These are phyloP conservation scores for Girardia tigrina DNA, from an alignment of 2,888 invertebrate species.

Conservation along the genomic window DNA sequence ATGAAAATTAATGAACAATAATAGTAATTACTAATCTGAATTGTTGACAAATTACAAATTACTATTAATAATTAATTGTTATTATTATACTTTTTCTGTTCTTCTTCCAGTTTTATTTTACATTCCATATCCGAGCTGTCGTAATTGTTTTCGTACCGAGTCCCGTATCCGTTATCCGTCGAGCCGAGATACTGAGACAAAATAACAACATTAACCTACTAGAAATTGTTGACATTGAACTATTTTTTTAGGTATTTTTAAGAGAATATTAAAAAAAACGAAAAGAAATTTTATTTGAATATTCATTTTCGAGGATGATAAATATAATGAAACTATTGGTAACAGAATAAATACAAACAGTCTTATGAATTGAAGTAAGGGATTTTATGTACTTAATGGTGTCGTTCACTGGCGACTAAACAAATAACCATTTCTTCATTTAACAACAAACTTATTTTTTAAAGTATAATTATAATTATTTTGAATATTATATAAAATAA, in stretches of 20 bases:
- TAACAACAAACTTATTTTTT: no score
- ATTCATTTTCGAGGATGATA: background rate
- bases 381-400: background rate
- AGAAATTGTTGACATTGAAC: no score
- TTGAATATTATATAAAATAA: no score
- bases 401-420: background rate
- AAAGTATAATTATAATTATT: no score
- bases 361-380: background rate
- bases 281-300: no score
- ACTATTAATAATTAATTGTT: background rate
- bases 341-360: background rate
- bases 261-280: no score
- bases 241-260: no score
- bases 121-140: constrained; percentile 63
- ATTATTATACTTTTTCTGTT: constrained; percentile 62
- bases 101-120: constrained; percentile 71
- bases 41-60: no score
- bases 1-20: no score
- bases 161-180: background rate
- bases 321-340: background rate
- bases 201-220: no score
- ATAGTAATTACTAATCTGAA: no score
- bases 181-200: background rate
- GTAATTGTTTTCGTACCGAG: constrained; percentile 38
- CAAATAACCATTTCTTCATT: background rate